A percentile compares a stretch with the other conserved stretches of the same genome.
These are phyloP conservation scores for Pampusana beccarii DNA, from an alignment of 2,113 vertebrate species.

Conservation along the genomic window DNA sequence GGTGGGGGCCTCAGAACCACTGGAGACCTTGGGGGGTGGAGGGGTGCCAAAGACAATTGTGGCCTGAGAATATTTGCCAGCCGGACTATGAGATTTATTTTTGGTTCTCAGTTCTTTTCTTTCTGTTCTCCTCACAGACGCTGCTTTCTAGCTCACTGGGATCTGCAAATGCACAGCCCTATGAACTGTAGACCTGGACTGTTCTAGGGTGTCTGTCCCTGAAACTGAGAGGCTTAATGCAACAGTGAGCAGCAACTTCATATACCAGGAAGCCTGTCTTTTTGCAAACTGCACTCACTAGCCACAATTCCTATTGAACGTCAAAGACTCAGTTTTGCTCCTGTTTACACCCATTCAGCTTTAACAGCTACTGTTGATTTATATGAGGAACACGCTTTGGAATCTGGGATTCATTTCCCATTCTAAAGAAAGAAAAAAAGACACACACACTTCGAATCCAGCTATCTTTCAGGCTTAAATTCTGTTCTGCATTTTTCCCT, in stretches of 20 bases:
- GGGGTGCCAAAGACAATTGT: constrained; percentile 66
- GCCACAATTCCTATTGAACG: background rate
- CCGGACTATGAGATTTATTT: constrained; percentile 4
- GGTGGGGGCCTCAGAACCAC: constrained; percentile 52
- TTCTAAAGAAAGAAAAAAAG: background rate
- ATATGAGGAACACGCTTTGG: background rate
- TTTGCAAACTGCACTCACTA: background rate
- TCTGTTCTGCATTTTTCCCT: background rate
- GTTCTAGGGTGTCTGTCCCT: background rate
- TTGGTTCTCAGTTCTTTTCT: constrained; percentile 15
- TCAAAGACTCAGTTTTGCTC: background rate
- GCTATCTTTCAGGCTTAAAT: background rate
- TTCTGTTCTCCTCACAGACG: constrained; percentile 8
- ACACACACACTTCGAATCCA: background rate
- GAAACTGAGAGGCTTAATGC: background rate
- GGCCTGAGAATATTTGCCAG: constrained; percentile 58
- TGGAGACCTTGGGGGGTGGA: constrained; percentile 53
- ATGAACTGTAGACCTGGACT: background rate
- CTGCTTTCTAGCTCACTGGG: background rate
- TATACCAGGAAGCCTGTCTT: background rate
- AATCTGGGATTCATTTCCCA: constrained; percentile 10
- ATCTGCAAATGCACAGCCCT: background rate
- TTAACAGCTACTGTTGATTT: background rate
- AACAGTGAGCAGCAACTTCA: background rate
- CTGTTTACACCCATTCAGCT: background rate